Evolutionary conservation across 2,888 invertebrate genomes (phyloP).

Genomic region (Oligia strigilis): DNA sequence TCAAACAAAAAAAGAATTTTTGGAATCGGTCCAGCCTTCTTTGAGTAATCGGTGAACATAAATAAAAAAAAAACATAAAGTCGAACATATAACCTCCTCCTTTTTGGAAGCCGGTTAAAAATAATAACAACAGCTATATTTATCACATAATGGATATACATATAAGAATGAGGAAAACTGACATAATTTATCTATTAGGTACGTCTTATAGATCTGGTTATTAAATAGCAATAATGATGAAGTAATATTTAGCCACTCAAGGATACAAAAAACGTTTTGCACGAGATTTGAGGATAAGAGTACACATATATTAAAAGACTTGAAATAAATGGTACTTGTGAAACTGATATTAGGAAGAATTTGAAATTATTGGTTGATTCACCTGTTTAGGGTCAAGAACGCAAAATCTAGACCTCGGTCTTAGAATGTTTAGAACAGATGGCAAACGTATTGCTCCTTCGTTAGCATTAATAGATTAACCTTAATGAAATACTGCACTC

Average conservation of each 20-base stretch:
- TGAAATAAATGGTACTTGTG: constrained; percentile 1
- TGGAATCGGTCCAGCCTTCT: too few species aligned
- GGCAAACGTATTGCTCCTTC: constrained; percentile 10
- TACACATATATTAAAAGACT: neutral
- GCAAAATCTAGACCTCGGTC: constrained; percentile 14
- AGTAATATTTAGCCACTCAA: constrained; percentile 1
- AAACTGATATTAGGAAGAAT: constrained; percentile 6
- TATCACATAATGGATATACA: neutral
- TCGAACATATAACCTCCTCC: too few species aligned
- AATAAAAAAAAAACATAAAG: too few species aligned
- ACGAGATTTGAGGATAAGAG: neutral
- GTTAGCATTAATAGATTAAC: constrained; percentile 17
- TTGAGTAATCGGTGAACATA: too few species aligned
- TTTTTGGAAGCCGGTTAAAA: neutral
- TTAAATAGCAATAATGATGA: constrained; percentile 17
- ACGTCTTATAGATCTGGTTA: constrained; percentile 8
- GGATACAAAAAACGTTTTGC: constrained; percentile 17
- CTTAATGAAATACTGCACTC: constrained; percentile 28
- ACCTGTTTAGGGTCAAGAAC: constrained; percentile 13
- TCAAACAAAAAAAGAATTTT: too few species aligned
- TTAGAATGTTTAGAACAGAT: constrained; percentile 26
- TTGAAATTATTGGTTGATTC: constrained; percentile 5
- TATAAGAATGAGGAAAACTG: constrained; percentile 33
- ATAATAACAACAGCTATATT: constrained; percentile 14
- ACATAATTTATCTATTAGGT: constrained; percentile 1